These are phyloP conservation scores for Mixornis gularis DNA, from an alignment of 2,113 vertebrate genomes.

Conservation along the genomic window DNA sequence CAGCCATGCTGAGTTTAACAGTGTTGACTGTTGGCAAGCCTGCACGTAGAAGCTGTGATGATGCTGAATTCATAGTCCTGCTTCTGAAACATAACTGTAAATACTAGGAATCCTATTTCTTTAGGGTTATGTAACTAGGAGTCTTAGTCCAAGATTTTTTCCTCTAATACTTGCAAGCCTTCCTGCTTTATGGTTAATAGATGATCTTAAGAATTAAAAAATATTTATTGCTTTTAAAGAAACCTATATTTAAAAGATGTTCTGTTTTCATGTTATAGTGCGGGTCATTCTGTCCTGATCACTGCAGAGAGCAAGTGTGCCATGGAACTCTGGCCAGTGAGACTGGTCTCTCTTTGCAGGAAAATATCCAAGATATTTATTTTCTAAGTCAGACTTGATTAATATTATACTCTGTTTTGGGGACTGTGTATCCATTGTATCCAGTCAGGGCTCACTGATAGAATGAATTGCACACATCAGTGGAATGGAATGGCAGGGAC, in stretches of 20 bases:
- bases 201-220: slow-evolving; percentile 59
- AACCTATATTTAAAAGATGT: slow-evolving; percentile 70
- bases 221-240: slow-evolving; percentile 79
- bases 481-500: neutral
- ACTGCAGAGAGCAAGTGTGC: slow-evolving; percentile 44
- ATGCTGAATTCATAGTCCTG: slow-evolving; percentile 37
- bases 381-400: slow-evolving; percentile 44
- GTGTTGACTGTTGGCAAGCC: neutral
- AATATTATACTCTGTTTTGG: neutral
- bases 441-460: neutral
- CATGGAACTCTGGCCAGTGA: slow-evolving; percentile 17
- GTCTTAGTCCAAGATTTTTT: slow-evolving; percentile 47
- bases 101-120: slow-evolving; percentile 52
- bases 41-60: neutral
- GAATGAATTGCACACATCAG: neutral
- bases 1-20: neutral
- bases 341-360: slow-evolving; percentile 10
- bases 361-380: slow-evolving; percentile 44
- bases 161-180: slow-evolving; percentile 9
- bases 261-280: slow-evolving; percentile 50
- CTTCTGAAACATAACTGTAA: slow-evolving; percentile 18
- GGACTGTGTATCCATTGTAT: neutral
- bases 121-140: slow-evolving; percentile 45
- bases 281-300: slow-evolving; percentile 30
- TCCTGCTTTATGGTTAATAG: slow-evolving; percentile 68